phyloP scores from a whole-genome alignment of 2,113 vertebrate genomes.

The Leuciscus idus region DNA sequence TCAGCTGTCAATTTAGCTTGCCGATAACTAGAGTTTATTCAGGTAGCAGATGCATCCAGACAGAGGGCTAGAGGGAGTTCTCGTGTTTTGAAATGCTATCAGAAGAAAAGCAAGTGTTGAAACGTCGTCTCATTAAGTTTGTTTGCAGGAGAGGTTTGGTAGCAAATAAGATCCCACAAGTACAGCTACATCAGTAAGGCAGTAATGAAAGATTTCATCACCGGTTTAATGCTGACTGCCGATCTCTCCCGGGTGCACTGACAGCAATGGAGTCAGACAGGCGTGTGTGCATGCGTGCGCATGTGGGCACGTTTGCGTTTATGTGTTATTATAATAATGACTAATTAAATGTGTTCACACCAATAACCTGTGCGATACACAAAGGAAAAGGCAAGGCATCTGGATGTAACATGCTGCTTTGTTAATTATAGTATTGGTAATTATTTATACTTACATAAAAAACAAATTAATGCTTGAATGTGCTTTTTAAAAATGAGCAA shows the following conservation, averaged over 20 bases:
- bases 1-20: constrained; percentile 37
- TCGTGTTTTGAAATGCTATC: constrained; percentile 44
- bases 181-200: constrained; percentile 47
- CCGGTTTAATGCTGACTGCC: constrained; percentile 29
- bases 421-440: constrained; percentile 35
- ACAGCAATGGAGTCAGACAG: constrained; percentile 44
- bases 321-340: constrained; percentile 53
- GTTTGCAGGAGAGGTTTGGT: constrained; percentile 36
- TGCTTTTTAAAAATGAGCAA: constrained; percentile 11
- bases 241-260: constrained; percentile 38
- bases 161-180: constrained; percentile 47
- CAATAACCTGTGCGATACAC: constrained; percentile 14
- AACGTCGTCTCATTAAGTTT: constrained; percentile 47
- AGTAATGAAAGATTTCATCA: constrained; percentile 52
- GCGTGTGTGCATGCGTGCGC: background rate
- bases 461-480: background rate
- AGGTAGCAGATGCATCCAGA: constrained; percentile 33
- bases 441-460: constrained; percentile 29
- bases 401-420: constrained; percentile 38
- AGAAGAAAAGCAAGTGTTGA: constrained; percentile 27
- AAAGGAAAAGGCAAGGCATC: constrained; percentile 54
- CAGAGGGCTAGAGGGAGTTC: constrained; percentile 25
- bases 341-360: constrained; percentile 54
- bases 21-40: constrained; percentile 50
- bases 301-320: background rate